Conservation (phyloP, 2,888 invertebrate species). For the Dysmachus trigonus region DNA sequence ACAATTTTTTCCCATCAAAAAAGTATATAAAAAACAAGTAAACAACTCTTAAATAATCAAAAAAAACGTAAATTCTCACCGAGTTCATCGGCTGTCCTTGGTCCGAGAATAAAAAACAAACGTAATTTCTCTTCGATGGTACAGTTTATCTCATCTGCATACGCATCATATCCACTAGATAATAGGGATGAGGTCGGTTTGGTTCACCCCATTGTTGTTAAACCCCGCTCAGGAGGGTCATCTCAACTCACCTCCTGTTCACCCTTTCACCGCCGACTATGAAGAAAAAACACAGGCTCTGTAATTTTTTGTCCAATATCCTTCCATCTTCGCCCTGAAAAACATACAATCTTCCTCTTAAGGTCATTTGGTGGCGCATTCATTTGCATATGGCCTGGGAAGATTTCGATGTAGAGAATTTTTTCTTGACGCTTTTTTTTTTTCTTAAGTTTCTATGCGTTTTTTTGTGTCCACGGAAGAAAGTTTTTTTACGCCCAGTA, state of each 20-base stretch:
- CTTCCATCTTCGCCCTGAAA: neutral
- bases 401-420: neutral
- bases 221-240: constrained; percentile 18
- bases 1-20: neutral
- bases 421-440: constrained; percentile 5
- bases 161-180: neutral
- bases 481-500: constrained; percentile 2
- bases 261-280: constrained; percentile 17
- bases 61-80: constrained; percentile 1
- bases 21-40: neutral
- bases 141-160: constrained; percentile 9
- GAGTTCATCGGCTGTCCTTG: neutral
- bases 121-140: neutral
- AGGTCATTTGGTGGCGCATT: constrained; percentile 24
- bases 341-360: constrained; percentile 1
- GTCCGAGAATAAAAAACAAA: constrained; percentile 33
- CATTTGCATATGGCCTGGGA: constrained; percentile 37
- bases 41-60: neutral
- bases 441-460: neutral
- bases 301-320: neutral
- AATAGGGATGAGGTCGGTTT: constrained; percentile 22
- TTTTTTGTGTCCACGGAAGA: constrained; percentile 24
- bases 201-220: constrained; percentile 32
- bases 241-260: constrained; percentile 17
- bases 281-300: constrained; percentile 29